A percentile compares a stretch with the other conserved stretches of the same genome.
Conservation (phyloP, 2,888 invertebrate genomes). For the Ochlodes sylvanus region DNA sequence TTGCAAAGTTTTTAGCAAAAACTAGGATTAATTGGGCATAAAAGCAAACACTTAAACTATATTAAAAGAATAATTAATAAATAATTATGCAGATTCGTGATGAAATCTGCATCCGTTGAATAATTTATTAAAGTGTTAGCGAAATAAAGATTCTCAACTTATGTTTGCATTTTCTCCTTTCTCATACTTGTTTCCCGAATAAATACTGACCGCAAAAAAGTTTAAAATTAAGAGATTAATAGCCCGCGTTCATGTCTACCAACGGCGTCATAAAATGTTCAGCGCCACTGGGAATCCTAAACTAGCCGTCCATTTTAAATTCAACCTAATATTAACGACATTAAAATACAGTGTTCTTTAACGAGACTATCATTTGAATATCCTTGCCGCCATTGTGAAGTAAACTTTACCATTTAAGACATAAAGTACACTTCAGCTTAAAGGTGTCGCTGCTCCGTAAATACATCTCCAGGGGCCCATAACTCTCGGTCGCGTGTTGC, state of each 20-base stretch:
- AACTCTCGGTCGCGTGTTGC: conserved; percentile 76
- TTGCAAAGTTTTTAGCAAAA: neutral
- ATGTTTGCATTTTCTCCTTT: conserved; percentile 25
- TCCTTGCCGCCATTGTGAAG: conserved; percentile 35
- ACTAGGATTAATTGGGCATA: conserved; percentile 4
- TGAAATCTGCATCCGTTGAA: conserved; percentile 11
- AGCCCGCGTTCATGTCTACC: conserved; percentile 40
- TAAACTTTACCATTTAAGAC: conserved; percentile 40
- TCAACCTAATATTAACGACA: neutral
- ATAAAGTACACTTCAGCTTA: conserved; percentile 25
- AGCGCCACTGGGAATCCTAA: conserved; percentile 55
- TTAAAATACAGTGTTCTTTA: neutral
- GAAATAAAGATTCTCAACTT: conserved; percentile 10
- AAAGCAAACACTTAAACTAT: neutral
- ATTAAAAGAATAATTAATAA: neutral
- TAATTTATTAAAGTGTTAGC: conserved; percentile 15
- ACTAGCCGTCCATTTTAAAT: neutral
- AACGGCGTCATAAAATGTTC: conserved; percentile 67
- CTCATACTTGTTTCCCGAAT: conserved; percentile 26
- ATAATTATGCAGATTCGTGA: conserved; percentile 7
- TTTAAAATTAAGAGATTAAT: conserved; percentile 39
- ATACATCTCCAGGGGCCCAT: conserved; percentile 73
- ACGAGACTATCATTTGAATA: neutral
- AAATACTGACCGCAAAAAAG: conserved; percentile 34
- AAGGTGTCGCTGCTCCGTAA: conserved; percentile 38